Conservation (phyloP, 2,113 vertebrate species). For the Fulmarus glacialis region DNA sequence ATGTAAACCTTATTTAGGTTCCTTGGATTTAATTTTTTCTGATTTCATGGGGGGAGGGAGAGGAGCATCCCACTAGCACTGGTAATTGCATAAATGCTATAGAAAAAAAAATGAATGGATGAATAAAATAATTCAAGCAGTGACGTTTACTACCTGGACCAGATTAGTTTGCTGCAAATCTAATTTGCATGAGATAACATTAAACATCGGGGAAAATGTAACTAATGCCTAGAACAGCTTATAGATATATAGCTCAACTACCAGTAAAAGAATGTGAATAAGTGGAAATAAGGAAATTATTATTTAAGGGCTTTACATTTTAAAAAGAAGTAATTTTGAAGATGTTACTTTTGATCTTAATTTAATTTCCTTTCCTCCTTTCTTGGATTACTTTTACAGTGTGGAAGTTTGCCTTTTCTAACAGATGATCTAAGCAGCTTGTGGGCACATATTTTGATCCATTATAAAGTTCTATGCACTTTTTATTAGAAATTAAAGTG, state of each 20-base stretch:
- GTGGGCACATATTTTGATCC: neutral
- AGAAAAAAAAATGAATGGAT: neutral
- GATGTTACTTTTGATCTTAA: neutral
- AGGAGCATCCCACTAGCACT: conserved; percentile 28
- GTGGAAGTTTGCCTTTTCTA: neutral
- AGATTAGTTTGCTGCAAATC: conserved; percentile 54
- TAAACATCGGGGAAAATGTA: conserved; percentile 31
- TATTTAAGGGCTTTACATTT: neutral
- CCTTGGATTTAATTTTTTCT: conserved; percentile 64
- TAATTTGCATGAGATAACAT: conserved; percentile 54
- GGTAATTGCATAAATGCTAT: conserved; percentile 59
- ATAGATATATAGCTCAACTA: neutral
- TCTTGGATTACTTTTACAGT: neutral
- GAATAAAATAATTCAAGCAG: conserved; percentile 62
- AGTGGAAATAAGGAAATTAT: conserved; percentile 7
- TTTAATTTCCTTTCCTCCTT: neutral
- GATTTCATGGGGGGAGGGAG: conserved; percentile 60
- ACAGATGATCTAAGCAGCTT: neutral
- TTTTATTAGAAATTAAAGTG: conserved; percentile 43
- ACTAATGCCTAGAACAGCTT: conserved; percentile 7
- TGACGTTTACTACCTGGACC: conserved; percentile 59
- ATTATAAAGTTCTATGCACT: neutral
- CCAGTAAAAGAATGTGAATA: neutral
- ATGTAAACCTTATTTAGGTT: conserved; percentile 24
- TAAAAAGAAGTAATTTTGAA: neutral